These are phyloP conservation scores for Drosophila falleni DNA, from an alignment of 2,888 invertebrate genomes.

Conservation along the genomic window DNA sequence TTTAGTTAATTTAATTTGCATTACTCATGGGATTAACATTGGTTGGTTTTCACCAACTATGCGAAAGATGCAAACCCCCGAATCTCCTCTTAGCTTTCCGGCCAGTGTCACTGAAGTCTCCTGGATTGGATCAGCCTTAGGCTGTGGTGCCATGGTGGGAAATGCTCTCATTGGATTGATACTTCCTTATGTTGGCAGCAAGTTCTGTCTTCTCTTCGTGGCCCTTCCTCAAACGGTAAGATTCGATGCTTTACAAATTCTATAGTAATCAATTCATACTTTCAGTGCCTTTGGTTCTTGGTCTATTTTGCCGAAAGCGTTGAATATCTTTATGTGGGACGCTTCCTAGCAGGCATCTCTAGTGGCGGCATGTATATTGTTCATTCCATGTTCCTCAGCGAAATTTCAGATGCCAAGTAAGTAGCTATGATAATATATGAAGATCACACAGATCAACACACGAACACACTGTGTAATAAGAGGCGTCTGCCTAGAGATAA, in stretches of 20 bases:
- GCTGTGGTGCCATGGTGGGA: conserved; percentile 79
- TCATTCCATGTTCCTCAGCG: conserved; percentile 75
- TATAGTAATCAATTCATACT: background rate
- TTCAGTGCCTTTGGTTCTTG: conserved; percentile 70
- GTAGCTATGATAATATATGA: conserved; percentile 33
- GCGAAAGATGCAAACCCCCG: conserved; percentile 68
- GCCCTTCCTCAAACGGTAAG: conserved; percentile 81
- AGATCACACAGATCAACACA: conserved; percentile 5
- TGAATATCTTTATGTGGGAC: conserved; percentile 61
- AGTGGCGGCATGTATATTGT: conserved; percentile 77
- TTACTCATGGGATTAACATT: conserved; percentile 83
- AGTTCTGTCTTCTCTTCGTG: conserved; percentile 69
- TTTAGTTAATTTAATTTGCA: conserved; percentile 81
- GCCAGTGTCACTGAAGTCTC: conserved; percentile 72
- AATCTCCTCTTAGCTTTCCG: conserved; percentile 64
- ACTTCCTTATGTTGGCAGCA: conserved; percentile 74
- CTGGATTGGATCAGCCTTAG: conserved; percentile 82
- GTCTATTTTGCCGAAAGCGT: conserved; percentile 63
- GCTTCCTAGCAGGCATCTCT: conserved; percentile 71
- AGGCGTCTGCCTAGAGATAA: conserved; percentile 5
- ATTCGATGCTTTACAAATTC: background rate
- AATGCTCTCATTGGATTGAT: conserved; percentile 72
- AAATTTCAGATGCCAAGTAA: conserved; percentile 74
- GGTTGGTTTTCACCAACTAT: conserved; percentile 84
- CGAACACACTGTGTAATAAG: background rate